Percentiles rank a stretch among this genome's conserved stretches.
Evolutionary conservation across 2,797 vertebrate species (phyloP).

Genomic region (Carapus acus): DNA sequence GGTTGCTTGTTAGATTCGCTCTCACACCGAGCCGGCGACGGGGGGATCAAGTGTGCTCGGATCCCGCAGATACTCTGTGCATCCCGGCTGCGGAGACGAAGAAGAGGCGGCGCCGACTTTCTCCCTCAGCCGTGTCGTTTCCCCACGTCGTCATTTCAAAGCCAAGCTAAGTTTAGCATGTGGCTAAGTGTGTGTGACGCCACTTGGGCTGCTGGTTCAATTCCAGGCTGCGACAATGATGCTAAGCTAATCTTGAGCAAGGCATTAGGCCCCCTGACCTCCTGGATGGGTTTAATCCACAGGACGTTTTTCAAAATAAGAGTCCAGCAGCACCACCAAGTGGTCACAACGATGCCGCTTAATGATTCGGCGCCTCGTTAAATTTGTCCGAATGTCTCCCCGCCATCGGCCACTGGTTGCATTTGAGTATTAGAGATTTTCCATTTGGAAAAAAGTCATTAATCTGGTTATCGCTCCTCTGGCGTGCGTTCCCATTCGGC

Average conservation of each 20-base stretch:
- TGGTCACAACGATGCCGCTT: neutral
- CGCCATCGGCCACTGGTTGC: no score
- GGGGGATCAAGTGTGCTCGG: slow-evolving; percentile 21
- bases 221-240: no score
- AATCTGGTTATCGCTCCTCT: no score
- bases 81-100: slow-evolving; percentile 18
- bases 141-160: no score
- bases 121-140: slow-evolving; percentile 9
- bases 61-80: slow-evolving; percentile 1
- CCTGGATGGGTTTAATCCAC: neutral
- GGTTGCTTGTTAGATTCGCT: slow-evolving; percentile 21
- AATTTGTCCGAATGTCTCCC: neutral
- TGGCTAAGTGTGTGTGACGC: no score
- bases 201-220: no score
- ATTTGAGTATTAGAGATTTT: no score
- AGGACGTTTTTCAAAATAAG: neutral
- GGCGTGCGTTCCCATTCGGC: no score
- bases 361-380: neutral
- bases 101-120: neutral
- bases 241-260: no score
- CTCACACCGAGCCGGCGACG: slow-evolving; percentile 15
- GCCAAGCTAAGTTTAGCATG: no score
- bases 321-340: neutral
- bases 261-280: no score
- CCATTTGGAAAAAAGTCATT: no score